These are phyloP conservation scores for Meandrina meandrites DNA, from an alignment of 92 coral and sea anemone species.

Conservation along the genomic window DNA sequence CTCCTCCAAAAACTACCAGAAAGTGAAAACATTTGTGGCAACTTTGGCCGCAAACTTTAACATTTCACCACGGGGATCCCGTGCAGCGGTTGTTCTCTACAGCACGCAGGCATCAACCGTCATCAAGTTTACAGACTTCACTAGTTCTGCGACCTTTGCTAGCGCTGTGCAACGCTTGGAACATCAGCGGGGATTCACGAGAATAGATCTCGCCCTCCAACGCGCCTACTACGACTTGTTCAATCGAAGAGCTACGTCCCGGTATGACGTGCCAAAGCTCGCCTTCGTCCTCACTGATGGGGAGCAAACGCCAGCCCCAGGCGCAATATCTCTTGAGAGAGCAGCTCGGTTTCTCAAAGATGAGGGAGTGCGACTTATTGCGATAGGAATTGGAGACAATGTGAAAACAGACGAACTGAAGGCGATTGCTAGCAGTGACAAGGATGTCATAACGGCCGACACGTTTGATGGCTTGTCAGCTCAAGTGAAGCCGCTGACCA, in stretches of 20 bases:
- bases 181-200: slow-evolving; percentile 49
- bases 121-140: slow-evolving; percentile 41
- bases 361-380: slow-evolving; percentile 53
- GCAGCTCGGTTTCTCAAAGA: slow-evolving; percentile 46
- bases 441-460: slow-evolving; percentile 42
- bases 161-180: slow-evolving; percentile 38
- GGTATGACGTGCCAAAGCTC: slow-evolving; percentile 71
- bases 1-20: slow-evolving; percentile 35
- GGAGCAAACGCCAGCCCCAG: slow-evolving; percentile 34
- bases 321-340: slow-evolving; percentile 34
- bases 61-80: slow-evolving; percentile 56
- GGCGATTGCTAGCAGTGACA: slow-evolving; percentile 53
- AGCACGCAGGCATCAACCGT: slow-evolving; percentile 46
- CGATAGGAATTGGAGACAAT: slow-evolving; percentile 62
- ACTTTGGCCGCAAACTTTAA: slow-evolving; percentile 49
- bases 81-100: slow-evolving; percentile 65
- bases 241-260: slow-evolving; percentile 51
- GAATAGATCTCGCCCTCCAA: slow-evolving; percentile 60
- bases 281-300: slow-evolving; percentile 70
- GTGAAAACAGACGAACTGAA: slow-evolving; percentile 46
- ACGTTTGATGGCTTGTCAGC: slow-evolving; percentile 47
- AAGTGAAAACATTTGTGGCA: slow-evolving; percentile 67
- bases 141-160: slow-evolving; percentile 37
- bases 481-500: slow-evolving; percentile 33
- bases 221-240: slow-evolving; percentile 64